Percentiles rank a stretch among this genome's conserved stretches.
phyloP scores from a whole-genome alignment of 2,797 vertebrate genomes.

The Anableps anableps region DNA sequence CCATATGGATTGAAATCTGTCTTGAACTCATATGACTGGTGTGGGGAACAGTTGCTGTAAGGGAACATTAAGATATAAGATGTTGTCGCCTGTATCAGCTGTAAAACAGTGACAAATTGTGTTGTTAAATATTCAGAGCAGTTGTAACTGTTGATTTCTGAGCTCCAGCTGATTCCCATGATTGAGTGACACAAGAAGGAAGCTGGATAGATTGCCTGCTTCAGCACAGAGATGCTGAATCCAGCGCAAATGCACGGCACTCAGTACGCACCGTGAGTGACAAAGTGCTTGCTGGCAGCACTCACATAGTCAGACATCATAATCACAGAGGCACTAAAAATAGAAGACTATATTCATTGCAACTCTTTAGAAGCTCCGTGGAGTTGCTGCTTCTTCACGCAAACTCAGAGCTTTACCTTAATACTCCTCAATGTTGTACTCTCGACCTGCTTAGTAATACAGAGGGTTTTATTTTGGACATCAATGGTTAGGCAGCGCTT shows the following conservation, averaged over 20 bases:
- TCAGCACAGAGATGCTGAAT: conserved; percentile 42
- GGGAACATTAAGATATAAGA: conserved; percentile 14
- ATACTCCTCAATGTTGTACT: conserved; percentile 23
- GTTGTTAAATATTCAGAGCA: conserved; percentile 43
- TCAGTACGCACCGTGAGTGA: conserved; percentile 58
- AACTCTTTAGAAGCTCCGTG: conserved; percentile 51
- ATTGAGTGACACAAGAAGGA: conserved; percentile 38
- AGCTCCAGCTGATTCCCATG: conserved; percentile 33
- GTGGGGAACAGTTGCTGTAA: conserved; percentile 17
- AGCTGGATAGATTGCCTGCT: conserved; percentile 48
- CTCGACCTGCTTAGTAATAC: conserved; percentile 46
- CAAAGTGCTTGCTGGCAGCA: conserved; percentile 68
- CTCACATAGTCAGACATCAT: conserved; percentile 72
- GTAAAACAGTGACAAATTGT: conserved; percentile 20
- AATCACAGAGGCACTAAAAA: conserved; percentile 76
- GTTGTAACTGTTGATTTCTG: conserved; percentile 38
- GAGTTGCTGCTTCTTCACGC: conserved; percentile 47
- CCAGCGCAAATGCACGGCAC: conserved; percentile 44
- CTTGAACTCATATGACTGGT: conserved; percentile 15
- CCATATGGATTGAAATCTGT: conserved; percentile 20
- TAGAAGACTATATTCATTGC: conserved; percentile 59
- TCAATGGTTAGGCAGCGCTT: conserved; percentile 37
- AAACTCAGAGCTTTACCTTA: conserved; percentile 31
- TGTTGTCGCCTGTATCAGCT: conserved; percentile 27
- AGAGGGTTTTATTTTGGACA: conserved; percentile 54